These are phyloP conservation scores for Vandiemenella viatica DNA, from an alignment of 2,888 invertebrate species.

Conservation along the genomic window DNA sequence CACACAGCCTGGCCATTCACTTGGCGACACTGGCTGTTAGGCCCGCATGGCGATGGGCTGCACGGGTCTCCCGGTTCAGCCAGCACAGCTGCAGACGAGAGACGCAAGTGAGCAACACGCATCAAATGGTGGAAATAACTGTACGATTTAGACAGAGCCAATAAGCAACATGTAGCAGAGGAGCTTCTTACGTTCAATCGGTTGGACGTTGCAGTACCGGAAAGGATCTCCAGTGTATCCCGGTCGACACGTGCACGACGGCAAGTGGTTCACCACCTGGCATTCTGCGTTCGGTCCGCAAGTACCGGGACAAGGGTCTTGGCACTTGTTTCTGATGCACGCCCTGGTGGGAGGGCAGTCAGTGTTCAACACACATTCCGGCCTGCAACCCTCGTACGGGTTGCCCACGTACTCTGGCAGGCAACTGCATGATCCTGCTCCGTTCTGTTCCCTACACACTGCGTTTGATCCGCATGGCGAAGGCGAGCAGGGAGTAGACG, in stretches of 20 bases:
- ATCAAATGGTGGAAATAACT: neutral
- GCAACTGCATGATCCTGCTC: constrained; percentile 40
- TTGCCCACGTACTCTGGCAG: constrained; percentile 30
- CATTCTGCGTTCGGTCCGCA: constrained; percentile 63
- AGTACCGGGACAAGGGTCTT: constrained; percentile 57
- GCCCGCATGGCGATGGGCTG: constrained; percentile 47
- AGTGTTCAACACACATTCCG: constrained; percentile 55
- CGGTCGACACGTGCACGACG: constrained; percentile 42
- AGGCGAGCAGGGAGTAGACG: constrained; percentile 14
- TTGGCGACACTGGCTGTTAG: constrained; percentile 45
- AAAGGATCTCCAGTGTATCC: constrained; percentile 50
- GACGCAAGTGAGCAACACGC: neutral
- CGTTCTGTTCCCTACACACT: constrained; percentile 21
- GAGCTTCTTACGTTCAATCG: constrained; percentile 30
- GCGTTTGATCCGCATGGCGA: constrained; percentile 22
- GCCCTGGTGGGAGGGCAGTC: constrained; percentile 55
- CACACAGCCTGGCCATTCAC: constrained; percentile 51
- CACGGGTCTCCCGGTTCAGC: constrained; percentile 33
- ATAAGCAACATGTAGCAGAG: too few species aligned
- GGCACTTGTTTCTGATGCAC: constrained; percentile 62
- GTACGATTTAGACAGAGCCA: too few species aligned
- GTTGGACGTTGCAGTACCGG: constrained; percentile 35
- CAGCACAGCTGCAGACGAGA: constrained; percentile 19
- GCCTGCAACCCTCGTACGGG: constrained; percentile 29
- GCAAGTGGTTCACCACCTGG: constrained; percentile 42